phyloP scores from a whole-genome alignment of 2,113 vertebrate genomes.

The Phrynosoma blainvillii region DNA sequence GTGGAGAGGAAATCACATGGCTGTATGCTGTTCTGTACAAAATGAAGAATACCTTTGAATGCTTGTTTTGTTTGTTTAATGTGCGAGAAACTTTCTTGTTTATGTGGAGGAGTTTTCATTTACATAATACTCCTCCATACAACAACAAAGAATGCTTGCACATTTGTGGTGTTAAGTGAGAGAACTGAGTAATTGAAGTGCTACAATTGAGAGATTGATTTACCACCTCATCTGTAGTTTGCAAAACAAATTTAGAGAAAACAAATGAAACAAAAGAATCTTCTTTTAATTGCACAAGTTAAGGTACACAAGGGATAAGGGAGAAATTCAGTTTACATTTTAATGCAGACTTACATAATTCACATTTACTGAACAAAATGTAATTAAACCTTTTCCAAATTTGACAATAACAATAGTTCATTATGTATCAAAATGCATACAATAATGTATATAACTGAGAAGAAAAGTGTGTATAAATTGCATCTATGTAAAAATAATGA shows the following conservation, averaged over 20 bases:
- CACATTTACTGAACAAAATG: background rate
- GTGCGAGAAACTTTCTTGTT: too few relatives aligned
- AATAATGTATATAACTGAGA: background rate
- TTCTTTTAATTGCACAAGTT: constrained; percentile 8
- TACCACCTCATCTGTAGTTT: background rate
- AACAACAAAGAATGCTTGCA: background rate
- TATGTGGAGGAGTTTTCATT: too few relatives aligned
- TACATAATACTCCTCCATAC: background rate
- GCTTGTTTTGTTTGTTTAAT: too few relatives aligned
- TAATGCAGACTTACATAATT: background rate
- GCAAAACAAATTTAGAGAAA: constrained; percentile 20
- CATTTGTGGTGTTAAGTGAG: too few relatives aligned
- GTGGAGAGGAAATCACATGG: too few relatives aligned
- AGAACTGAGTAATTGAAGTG: background rate
- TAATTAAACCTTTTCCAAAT: background rate
- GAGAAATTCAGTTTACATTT: background rate
- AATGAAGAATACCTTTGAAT: too few relatives aligned
- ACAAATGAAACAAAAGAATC: background rate
- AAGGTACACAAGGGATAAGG: background rate
- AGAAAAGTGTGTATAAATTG: too few relatives aligned
- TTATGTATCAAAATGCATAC: background rate
- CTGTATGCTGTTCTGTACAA: background rate
- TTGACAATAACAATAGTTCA: too few relatives aligned
- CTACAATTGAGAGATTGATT: background rate
- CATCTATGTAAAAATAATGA: too few relatives aligned